Evolutionary conservation across 2,888 invertebrate genomes (phyloP).

Genomic region (Acleris emargana): DNA sequence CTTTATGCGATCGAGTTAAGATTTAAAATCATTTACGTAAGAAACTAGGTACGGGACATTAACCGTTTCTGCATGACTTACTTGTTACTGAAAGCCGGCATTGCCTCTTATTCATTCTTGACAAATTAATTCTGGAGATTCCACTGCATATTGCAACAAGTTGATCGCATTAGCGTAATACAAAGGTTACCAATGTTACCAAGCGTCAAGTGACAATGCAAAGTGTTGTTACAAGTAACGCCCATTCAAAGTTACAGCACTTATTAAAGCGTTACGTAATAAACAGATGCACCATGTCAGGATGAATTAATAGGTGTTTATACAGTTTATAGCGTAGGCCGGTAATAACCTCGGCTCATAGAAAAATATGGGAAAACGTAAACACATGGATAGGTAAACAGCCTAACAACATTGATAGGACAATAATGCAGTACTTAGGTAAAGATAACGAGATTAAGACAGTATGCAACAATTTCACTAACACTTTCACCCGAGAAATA

Average conservation of each 20-base stretch:
- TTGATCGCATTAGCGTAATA: slow-evolving; percentile 2
- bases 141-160: slow-evolving; percentile 7
- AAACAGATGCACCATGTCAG: slow-evolving; percentile 23
- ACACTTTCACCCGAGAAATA: no score
- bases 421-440: no score
- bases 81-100: slow-evolving; percentile 16
- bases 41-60: neutral
- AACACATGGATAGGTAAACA: no score
- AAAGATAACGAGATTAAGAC: no score
- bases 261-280: slow-evolving; percentile 9
- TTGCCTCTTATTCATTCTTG: slow-evolving; percentile 14
- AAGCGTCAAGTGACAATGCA: slow-evolving; percentile 3
- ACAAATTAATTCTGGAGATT: slow-evolving; percentile 1
- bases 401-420: no score
- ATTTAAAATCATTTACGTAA: neutral
- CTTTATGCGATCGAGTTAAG: slow-evolving; percentile 7
- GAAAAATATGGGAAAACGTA: no score
- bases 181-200: slow-evolving; percentile 12
- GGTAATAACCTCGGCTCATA: slow-evolving; percentile 55
- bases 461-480: no score
- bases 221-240: slow-evolving; percentile 3
- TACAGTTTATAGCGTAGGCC: slow-evolving; percentile 36
- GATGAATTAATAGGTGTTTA: slow-evolving; percentile 25
- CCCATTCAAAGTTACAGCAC: slow-evolving; percentile 17
- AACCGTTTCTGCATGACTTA: slow-evolving; percentile 18